Conservation (phyloP, 1,140 invertebrate species). For the Archegozetes longisetosus region DNA sequence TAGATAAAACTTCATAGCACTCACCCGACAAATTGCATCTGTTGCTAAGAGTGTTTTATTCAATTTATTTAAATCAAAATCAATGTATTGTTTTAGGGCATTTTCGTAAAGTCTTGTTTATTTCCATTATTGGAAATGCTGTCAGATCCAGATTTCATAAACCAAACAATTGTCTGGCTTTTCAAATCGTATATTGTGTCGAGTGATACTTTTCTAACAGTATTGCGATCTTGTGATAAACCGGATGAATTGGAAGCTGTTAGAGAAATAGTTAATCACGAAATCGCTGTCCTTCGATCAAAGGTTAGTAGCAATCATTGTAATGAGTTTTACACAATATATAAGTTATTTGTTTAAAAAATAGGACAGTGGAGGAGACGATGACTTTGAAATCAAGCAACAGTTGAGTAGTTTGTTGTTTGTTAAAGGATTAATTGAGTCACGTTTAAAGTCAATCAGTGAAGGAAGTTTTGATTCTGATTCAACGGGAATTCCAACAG, state of each 20-base stretch:
- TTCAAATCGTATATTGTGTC: constrained; percentile 9
- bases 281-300: constrained; percentile 57
- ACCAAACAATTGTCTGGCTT: constrained; percentile 73
- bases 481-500: constrained; percentile 28
- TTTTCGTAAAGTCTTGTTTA: constrained; percentile 61
- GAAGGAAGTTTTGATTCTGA: constrained; percentile 31
- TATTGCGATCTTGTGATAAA: constrained; percentile 55
- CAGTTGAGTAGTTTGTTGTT: constrained; percentile 73
- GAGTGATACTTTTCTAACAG: constrained; percentile 56
- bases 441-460: constrained; percentile 21
- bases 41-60: too few relatives aligned
- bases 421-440: constrained; percentile 55
- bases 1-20: too few relatives aligned
- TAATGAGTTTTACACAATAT: not conserved
- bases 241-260: constrained; percentile 63
- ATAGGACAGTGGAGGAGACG: constrained; percentile 56
- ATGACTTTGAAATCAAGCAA: constrained; percentile 64
- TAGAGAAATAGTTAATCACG: constrained; percentile 53
- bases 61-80: too few relatives aligned
- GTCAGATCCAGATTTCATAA: constrained; percentile 86
- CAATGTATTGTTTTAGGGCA: constrained; percentile 43
- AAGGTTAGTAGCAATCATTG: constrained; percentile 24
- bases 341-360: not conserved
- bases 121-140: constrained; percentile 59
- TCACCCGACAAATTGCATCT: too few relatives aligned